Percentiles rank a stretch among this genome's conserved stretches.
These are phyloP conservation scores for Nysson spinosus DNA, from an alignment of 2,888 invertebrate genomes.

Conservation along the genomic window DNA sequence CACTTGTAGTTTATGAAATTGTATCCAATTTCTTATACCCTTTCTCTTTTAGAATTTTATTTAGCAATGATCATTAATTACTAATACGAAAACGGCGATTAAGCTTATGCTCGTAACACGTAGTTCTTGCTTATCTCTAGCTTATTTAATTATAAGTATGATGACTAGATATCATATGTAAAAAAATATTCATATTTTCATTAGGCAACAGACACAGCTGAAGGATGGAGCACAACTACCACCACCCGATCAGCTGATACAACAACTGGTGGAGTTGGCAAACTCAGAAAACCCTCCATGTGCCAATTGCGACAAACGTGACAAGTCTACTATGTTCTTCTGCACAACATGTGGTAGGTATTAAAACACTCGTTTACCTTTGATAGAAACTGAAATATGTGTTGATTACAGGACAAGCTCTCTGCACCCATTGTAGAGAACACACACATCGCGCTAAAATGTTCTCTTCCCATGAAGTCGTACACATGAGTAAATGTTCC, in stretches of 20 bases:
- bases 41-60: background rate
- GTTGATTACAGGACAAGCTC: constrained; percentile 81
- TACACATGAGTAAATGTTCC: constrained; percentile 84
- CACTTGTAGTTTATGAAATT: background rate
- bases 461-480: constrained; percentile 86
- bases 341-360: constrained; percentile 86
- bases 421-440: constrained; percentile 84
- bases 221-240: constrained; percentile 82
- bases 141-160: background rate
- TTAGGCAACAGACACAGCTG: constrained; percentile 81
- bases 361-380: background rate
- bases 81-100: too few species aligned
- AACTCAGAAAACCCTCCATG: constrained; percentile 86
- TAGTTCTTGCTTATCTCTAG: too few species aligned
- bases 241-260: constrained; percentile 83
- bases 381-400: background rate
- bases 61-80: background rate
- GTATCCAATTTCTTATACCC: background rate
- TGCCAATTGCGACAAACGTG: constrained; percentile 87
- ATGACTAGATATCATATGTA: background rate
- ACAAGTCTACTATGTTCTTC: constrained; percentile 85
- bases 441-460: constrained; percentile 87
- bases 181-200: constrained; percentile 36
- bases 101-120: too few species aligned
- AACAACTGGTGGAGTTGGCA: constrained; percentile 84